These are phyloP conservation scores for Eupithecia dodoneata DNA, from an alignment of 2,888 invertebrate genomes.

Conservation along the genomic window DNA sequence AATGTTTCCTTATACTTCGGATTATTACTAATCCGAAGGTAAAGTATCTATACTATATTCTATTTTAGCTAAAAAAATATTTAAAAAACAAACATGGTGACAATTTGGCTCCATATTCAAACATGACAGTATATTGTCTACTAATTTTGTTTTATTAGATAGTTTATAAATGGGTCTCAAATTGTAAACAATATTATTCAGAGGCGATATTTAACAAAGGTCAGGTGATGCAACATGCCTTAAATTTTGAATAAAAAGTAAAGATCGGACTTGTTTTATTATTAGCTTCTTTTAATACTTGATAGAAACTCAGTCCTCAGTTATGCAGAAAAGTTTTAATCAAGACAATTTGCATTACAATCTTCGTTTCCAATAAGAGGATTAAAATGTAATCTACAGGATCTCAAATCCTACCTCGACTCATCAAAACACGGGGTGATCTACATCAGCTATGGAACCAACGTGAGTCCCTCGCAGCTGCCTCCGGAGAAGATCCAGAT, in stretches of 20 bases:
- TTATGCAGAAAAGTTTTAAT: not conserved
- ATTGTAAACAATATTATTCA: not conserved
- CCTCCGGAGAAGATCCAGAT: slow-evolving; percentile 54
- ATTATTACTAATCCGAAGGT: not conserved
- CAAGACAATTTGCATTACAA: not conserved
- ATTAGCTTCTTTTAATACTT: not conserved
- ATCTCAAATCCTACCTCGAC: slow-evolving; percentile 64
- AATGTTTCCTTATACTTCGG: no score
- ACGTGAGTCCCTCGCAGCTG: slow-evolving; percentile 57
- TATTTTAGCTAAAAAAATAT: not conserved
- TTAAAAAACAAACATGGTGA: not conserved
- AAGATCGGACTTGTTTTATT: not conserved
- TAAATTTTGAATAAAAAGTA: not conserved
- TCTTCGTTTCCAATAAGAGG: not conserved
- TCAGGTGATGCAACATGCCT: not conserved
- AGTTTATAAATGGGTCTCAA: not conserved
- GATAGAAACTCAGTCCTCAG: not conserved
- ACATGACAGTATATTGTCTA: not conserved
- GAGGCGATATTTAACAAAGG: not conserved
- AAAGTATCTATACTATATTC: not conserved
- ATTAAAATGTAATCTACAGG: slow-evolving; percentile 45
- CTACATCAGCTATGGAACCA: slow-evolving; percentile 74
- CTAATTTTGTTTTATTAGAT: no score
- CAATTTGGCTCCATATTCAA: not conserved
- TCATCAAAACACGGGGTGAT: slow-evolving; percentile 68